These are phyloP conservation scores for Engraulis encrasicolus DNA, from an alignment of 2,113 vertebrate species.

Conservation along the genomic window DNA sequence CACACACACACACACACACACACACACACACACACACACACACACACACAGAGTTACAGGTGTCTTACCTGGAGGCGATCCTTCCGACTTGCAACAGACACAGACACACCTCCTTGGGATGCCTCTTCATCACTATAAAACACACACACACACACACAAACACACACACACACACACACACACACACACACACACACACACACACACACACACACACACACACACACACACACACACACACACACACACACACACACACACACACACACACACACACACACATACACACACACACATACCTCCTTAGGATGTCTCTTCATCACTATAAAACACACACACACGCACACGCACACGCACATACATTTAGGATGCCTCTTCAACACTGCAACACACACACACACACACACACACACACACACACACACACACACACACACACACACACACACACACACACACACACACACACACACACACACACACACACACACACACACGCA, in stretches of 20 bases:
- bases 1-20: background rate
- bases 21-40: background rate
- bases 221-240: background rate
- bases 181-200: background rate
- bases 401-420: too few relatives aligned
- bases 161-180: background rate
- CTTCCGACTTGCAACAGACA: constrained; percentile 94
- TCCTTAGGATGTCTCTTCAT: too few relatives aligned
- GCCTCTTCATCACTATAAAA: constrained; percentile 90
- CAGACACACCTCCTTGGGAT: constrained; percentile 94
- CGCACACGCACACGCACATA: constrained; percentile 49
- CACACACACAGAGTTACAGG: background rate
- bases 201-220: constrained; percentile 16
- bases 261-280: constrained; percentile 7
- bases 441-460: too few relatives aligned
- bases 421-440: too few relatives aligned
- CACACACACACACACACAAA: constrained; percentile 27
- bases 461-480: too few relatives aligned
- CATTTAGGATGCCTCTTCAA: too few relatives aligned
- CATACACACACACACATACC: too few relatives aligned
- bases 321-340: constrained; percentile 77
- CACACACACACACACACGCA: too few relatives aligned
- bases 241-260: constrained; percentile 81
- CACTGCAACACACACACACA: too few relatives aligned
- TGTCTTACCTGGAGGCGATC: constrained; percentile 88